Conservation (phyloP, 2,888 invertebrate genomes). For the Microchrysa polita region DNA sequence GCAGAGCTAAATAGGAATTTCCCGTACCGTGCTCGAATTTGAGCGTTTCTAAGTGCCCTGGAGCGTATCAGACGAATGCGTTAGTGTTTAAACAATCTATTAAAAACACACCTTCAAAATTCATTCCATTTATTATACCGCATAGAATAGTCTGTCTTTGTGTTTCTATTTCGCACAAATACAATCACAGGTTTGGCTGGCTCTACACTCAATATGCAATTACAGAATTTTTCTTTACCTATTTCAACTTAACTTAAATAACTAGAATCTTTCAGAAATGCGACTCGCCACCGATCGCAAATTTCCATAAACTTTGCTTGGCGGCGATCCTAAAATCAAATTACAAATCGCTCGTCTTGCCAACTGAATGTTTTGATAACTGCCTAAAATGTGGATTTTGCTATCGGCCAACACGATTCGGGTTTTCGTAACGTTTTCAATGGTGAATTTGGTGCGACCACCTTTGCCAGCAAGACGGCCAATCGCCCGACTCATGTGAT, state of each 20-base stretch:
- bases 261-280: slow-evolving; percentile 82
- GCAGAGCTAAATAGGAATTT: no score
- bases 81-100: no score
- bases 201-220: no score
- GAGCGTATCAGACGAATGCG: no score
- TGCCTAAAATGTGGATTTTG: slow-evolving; percentile 96
- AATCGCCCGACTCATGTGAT: slow-evolving; percentile 94
- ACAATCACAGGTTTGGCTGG: no score
- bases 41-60: no score
- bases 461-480: slow-evolving; percentile 97
- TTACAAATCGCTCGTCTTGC: slow-evolving; percentile 96
- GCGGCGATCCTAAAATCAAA: slow-evolving; percentile 95
- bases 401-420: slow-evolving; percentile 96
- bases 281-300: slow-evolving; percentile 86
- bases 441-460: slow-evolving; percentile 96
- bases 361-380: slow-evolving; percentile 94
- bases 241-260: not conserved
- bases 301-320: slow-evolving; percentile 97
- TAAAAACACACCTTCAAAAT: no score
- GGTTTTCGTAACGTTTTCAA: slow-evolving; percentile 98
- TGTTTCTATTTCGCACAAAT: no score
- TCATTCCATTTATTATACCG: no score
- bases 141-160: no score
- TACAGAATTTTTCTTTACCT: no score
- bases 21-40: no score